Evolutionary conservation across 2,113 vertebrate genomes (phyloP).

Genomic region (Hystrix brachyura): DNA sequence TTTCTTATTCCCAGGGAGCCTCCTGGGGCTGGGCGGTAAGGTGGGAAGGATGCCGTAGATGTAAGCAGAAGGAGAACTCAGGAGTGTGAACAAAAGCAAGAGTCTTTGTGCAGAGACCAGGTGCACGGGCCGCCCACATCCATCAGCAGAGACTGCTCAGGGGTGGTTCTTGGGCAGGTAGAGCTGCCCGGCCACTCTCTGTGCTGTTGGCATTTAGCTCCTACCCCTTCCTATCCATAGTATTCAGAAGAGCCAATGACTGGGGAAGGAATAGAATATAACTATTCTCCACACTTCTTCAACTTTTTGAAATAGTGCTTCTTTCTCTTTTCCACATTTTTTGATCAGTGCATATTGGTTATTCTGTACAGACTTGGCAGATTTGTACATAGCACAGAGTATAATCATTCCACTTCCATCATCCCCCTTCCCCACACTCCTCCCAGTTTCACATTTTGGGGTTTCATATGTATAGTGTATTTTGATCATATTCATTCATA

Average conservation of each 20-base stretch:
- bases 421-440: background rate
- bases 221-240: background rate
- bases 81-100: background rate
- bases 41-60: background rate
- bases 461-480: background rate
- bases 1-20: slow-evolving; percentile 7
- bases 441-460: background rate
- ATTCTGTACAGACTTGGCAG: background rate
- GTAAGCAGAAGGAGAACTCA: background rate
- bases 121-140: background rate
- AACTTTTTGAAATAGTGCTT: background rate
- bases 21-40: background rate
- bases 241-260: background rate
- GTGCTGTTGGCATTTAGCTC: background rate
- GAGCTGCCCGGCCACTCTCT: background rate
- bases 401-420: background rate
- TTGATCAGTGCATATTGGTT: background rate
- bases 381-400: background rate
- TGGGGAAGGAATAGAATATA: background rate
- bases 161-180: background rate
- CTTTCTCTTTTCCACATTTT: background rate
- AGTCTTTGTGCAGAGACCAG: accelerated
- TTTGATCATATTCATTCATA: background rate
- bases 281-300: background rate
- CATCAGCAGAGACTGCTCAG: background rate